Evolutionary conservation across 2,888 invertebrate genomes (phyloP).

Genomic region (Caenorhabditis sp.): DNA sequence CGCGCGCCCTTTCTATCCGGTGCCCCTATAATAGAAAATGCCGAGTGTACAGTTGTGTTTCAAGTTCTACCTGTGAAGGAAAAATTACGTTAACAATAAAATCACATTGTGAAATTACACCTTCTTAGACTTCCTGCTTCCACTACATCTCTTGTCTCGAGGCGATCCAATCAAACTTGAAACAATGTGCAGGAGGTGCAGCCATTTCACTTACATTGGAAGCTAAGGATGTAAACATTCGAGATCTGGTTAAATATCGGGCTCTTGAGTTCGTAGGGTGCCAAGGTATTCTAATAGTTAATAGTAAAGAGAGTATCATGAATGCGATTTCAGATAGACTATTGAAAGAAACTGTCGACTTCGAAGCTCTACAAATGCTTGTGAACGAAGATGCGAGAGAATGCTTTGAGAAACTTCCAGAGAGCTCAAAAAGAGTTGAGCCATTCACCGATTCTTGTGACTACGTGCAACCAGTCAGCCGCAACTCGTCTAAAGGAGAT

Average conservation of each 20-base stretch:
- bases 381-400: slow-evolving; percentile 67
- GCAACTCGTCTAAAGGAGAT: slow-evolving; percentile 59
- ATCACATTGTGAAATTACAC: too few relatives aligned
- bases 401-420: slow-evolving; percentile 67
- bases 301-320: too few relatives aligned
- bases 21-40: too few relatives aligned
- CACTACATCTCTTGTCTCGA: slow-evolving; percentile 64
- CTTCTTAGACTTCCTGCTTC: slow-evolving; percentile 63
- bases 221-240: slow-evolving; percentile 60
- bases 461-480: slow-evolving; percentile 48
- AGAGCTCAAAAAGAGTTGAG: slow-evolving; percentile 52
- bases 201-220: slow-evolving; percentile 59
- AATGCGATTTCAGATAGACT: slow-evolving; percentile 53
- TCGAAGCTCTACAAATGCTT: slow-evolving; percentile 66
- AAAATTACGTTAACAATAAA: too few relatives aligned
- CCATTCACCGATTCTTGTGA: slow-evolving; percentile 58
- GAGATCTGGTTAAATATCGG: slow-evolving; percentile 58
- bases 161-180: slow-evolving; percentile 54
- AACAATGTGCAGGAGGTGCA: slow-evolving; percentile 64
- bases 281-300: too few relatives aligned
- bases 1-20: too few relatives aligned
- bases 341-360: slow-evolving; percentile 64
- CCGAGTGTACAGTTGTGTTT: too few relatives aligned
- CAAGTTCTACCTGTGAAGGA: too few relatives aligned
- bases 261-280: slow-evolving; percentile 62